Evolutionary conservation across 2,113 vertebrate genomes (phyloP), one percentile per base, ranked within the genome.

Genomic region (Gobius niger): DNA sequence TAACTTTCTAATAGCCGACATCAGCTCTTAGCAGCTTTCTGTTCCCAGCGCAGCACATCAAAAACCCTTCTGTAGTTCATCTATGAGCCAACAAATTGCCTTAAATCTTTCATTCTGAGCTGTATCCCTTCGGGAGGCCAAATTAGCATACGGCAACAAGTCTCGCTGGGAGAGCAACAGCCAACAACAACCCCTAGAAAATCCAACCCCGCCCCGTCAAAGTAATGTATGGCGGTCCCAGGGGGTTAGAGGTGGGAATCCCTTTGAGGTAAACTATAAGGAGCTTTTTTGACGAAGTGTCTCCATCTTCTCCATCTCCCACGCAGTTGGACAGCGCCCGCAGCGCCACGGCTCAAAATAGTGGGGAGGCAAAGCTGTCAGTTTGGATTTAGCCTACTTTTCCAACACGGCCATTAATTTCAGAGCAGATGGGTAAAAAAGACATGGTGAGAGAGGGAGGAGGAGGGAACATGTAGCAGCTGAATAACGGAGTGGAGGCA

Each of bases 371-470:
- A 82, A 81, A 80, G 72, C 85, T 85, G 89, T 90, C 90, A 88
- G 82, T 91, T 88, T 82, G 81, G 89, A 91, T 90, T 90, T 90
- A 91, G 87, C 90, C 88, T 88, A 90, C 80, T 91, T 91, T 91
- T 90, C 80, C 85, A 89, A 85, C 88, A 82, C 82, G 82, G 59
- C 78, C 88, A 91, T 91, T 91, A 80, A 91, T 91, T 90, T 91
- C 84, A 90, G 88, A 92, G 89, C 88, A 90, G 90, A 90, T 89
- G 88, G 88, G 49, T 13, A 73, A 85, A 34, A 34, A 34, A 34
- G 24, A 34, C 24, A 49, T 12, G 47, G 47, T 14, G 47, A 47
- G 47, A 13, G 3, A 13, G 47, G 14, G 6, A 47, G 14, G 10
- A 47, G 15, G 47, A 49, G 14, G 14, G 47, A 47, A 49, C 73